Percentiles rank a stretch among this genome's conserved stretches.
Conservation (phyloP, 30 jellyfish, hydroid and myxozoan species). For the Catostylus mosaicus region DNA sequence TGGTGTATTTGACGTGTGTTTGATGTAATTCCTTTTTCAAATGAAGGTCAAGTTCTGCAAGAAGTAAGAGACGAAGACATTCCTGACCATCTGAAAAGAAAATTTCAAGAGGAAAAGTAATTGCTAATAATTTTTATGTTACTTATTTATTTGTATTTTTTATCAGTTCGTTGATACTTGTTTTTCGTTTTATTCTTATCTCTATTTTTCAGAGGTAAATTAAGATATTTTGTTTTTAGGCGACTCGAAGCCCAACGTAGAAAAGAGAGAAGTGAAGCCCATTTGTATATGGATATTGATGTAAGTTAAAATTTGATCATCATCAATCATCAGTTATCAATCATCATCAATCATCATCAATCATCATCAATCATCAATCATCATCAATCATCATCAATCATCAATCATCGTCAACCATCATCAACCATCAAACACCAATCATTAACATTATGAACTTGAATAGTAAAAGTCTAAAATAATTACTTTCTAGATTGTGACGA, state of each 20-base stretch:
- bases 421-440: not conserved
- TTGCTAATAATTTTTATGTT: not conserved
- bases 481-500: constrained; percentile 67
- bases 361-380: too few species aligned
- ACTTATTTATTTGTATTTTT: too few species aligned
- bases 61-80: constrained; percentile 84
- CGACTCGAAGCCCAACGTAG: constrained; percentile 97
- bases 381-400: too few species aligned
- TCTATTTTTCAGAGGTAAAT: too few species aligned
- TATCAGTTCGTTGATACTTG: too few species aligned
- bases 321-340: too few species aligned
- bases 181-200: too few species aligned
- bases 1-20: too few species aligned
- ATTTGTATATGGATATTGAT: constrained; percentile 93
- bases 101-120: constrained; percentile 94
- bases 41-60: constrained; percentile 69
- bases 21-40: not conserved
- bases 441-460: not conserved
- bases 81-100: constrained; percentile 90
- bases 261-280: constrained; percentile 97
- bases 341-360: too few species aligned
- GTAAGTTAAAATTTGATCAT: constrained; percentile 23
- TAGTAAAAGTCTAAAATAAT: not conserved
- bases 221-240: constrained; percentile 38
- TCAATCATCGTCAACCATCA: too few species aligned